Evolutionary conservation across 1,140 invertebrate genomes (phyloP), one percentile per base, ranked within the genome.

Genomic region (Drosophila serrata): DNA sequence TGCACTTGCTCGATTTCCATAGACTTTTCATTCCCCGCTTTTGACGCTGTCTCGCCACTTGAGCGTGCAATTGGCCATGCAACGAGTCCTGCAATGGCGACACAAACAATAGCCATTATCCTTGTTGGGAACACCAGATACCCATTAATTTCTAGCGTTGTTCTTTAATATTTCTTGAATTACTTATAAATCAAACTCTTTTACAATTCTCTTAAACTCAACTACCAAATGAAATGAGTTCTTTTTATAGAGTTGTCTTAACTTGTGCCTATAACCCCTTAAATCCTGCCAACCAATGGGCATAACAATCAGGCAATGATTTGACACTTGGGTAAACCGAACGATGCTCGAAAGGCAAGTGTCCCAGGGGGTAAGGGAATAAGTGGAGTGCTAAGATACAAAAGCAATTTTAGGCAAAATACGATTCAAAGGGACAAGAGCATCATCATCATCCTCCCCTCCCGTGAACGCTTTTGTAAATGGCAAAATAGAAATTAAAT

Each of bases 31-130:
- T 59, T 64, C 59, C 53, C 51, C 49, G 61, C 61, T 64, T 75
- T 77, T 77, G 74, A 77, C 48, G 62, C 60, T 61, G 75, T 53
- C 60, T 35, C 59, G 75, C 45, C 78, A 81, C 86, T 90, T 90
- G 65, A 63, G 45, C 67, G 45, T 79, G 78, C 86, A 90, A 90
- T 81, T 90, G 85, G 85, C 60, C 86, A 62, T 90, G 81, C 73
- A 68, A 81, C 67, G 68, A 78, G 79, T 70, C 56, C 60, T 65
- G 74, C 59, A 79, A 48, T 60, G 62, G 57, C 57, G 62, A 43
- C 65, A 63, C 58, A 60, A 78, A 56, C 59, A 51, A 53, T 12
- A 24, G 43, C 31, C 19, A 7, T 33, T 4, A 29, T n/a, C 9
- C 12, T n/a, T 0, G 7, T 7, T 31, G 8, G 4, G 19, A 33